A percentile compares a stretch with the other conserved stretches of the same genome.
phyloP scores from a whole-genome alignment of 2,888 invertebrate genomes.

The Apamea sordens region DNA sequence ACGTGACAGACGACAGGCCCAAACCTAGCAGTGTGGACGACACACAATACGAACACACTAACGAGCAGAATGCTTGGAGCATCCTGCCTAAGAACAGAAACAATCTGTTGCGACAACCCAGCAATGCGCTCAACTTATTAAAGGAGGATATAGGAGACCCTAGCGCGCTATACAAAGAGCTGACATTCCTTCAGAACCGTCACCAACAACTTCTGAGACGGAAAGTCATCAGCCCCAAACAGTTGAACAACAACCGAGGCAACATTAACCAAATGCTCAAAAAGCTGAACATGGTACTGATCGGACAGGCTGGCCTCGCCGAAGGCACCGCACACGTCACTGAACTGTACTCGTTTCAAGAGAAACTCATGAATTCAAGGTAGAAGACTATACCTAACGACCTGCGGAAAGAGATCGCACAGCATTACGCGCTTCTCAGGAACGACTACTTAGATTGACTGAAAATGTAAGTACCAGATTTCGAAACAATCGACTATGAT shows the following conservation, averaged over 20 bases:
- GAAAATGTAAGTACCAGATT: conserved; percentile 75
- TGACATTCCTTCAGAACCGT: conserved; percentile 83
- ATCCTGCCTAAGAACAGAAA: conserved; percentile 82
- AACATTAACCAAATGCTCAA: conserved; percentile 86
- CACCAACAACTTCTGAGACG: conserved; percentile 83
- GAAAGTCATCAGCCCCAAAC: conserved; percentile 79
- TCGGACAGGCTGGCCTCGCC: conserved; percentile 91
- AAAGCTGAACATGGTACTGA: conserved; percentile 90
- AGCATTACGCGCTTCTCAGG: conserved; percentile 85
- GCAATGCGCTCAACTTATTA: conserved; percentile 80
- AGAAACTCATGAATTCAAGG: conserved; percentile 77
- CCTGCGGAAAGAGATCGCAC: conserved; percentile 87
- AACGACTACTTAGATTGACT: conserved; percentile 83
- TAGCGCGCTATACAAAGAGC: conserved; percentile 82
- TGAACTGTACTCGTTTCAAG: conserved; percentile 80
- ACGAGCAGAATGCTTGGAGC: conserved; percentile 56
- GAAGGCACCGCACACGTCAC: conserved; percentile 87
- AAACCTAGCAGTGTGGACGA: conserved; percentile 66
- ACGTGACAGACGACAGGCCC: conserved; percentile 49
- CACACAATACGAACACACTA: conserved; percentile 36
- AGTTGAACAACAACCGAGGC: conserved; percentile 78
- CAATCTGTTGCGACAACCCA: conserved; percentile 77
- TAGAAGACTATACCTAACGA: conserved; percentile 78
- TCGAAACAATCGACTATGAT: conserved; percentile 60
- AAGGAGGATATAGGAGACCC: conserved; percentile 89